Base-by-base conservation (phyloP, 53 echinoderm and acorn worm genomes). In the Holothuria scabra region DNA sequence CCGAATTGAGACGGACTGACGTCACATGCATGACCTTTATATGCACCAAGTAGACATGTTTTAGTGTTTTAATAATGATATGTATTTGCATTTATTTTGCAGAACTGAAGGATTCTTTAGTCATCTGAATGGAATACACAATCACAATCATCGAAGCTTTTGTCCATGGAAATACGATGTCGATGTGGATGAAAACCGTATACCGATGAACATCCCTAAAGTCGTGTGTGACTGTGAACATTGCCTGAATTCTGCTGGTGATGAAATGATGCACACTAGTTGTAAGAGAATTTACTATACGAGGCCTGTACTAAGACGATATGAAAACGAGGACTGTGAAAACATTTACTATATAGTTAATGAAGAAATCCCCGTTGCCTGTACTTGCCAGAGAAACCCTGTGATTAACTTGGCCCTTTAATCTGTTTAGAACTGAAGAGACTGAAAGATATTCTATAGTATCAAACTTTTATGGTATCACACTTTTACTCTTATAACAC, bases 91-190 rank as follows among this genome's bases (percentile, higher is more conserved):
- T 76, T 76, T 56, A 16, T 26, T 20, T 56, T 56, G 2, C 57
- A 76, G 76, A 20, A 24, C 8, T 52, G 56, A 76, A 32, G 28
- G 31, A 12, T 55, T 30, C 20, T 76, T 28, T 31, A 76, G 76
- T 30, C 76, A 56, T 30, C 28, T 76, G 9, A 18, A 28, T 13
- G 57, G 76, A 26, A 12, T 57, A 13, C 56, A 56, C 28, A 76
- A 76, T 28, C 58, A 56, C 25, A 76, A 76, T 28, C 18, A 25
- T 8, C 57, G 18, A 28, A 56, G 52, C 4, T 76, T 76, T 25
- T 76, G 76, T 57, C 76, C 76, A 2, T 76, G 76, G 76, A 76
- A 20, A 4, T 76, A 76, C 56, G 56, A 52, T 3, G 57, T 31
- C 7, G 48, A 56, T 31, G 49, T 48, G 20, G 30, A 76, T 19